These are phyloP conservation scores for Notiomystis cincta DNA, from an alignment of 2,113 vertebrate species.

Conservation along the genomic window DNA sequence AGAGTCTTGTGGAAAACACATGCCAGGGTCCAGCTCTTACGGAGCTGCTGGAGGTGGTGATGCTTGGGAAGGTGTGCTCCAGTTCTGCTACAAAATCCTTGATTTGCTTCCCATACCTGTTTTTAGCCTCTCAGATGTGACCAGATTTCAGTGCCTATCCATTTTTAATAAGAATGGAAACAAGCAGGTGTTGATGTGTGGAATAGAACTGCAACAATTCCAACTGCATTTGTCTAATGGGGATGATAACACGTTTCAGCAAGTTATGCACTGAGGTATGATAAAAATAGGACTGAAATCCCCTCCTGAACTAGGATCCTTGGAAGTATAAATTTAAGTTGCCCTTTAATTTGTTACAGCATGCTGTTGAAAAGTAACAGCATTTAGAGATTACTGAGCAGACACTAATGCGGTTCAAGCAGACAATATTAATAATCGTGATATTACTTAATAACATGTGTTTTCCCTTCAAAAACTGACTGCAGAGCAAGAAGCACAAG, in stretches of 20 bases:
- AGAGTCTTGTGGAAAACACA: slow-evolving; percentile 50
- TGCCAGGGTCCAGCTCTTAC: slow-evolving; percentile 13
- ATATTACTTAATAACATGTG: slow-evolving; percentile 54
- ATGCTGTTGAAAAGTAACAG: slow-evolving; percentile 24
- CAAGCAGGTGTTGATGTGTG: slow-evolving; percentile 70
- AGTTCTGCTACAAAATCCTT: slow-evolving; percentile 51
- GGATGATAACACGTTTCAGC: slow-evolving; percentile 59
- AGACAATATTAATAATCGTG: slow-evolving; percentile 62
- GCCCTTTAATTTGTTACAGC: slow-evolving; percentile 48
- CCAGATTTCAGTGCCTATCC: slow-evolving; percentile 46
- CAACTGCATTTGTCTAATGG: slow-evolving; percentile 61
- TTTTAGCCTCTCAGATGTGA: slow-evolving; percentile 56
- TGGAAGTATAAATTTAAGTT: slow-evolving; percentile 9
- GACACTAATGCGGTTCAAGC: slow-evolving; percentile 29
- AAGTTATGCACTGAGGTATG: slow-evolving; percentile 8
- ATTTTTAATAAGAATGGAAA: slow-evolving; percentile 71
- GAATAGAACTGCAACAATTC: slow-evolving; percentile 59
- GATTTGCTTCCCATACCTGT: slow-evolving; percentile 64
- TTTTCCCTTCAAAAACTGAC: slow-evolving; percentile 39
- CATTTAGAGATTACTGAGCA: slow-evolving; percentile 50
- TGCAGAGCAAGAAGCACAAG: background rate
- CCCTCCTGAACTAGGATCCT: slow-evolving; percentile 12
- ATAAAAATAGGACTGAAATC: slow-evolving; percentile 37
- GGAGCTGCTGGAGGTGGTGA: slow-evolving; percentile 36
- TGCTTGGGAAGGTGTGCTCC: slow-evolving; percentile 44